Conservation (phyloP, 2,797 vertebrate genomes). For the Okamejei kenojei region DNA sequence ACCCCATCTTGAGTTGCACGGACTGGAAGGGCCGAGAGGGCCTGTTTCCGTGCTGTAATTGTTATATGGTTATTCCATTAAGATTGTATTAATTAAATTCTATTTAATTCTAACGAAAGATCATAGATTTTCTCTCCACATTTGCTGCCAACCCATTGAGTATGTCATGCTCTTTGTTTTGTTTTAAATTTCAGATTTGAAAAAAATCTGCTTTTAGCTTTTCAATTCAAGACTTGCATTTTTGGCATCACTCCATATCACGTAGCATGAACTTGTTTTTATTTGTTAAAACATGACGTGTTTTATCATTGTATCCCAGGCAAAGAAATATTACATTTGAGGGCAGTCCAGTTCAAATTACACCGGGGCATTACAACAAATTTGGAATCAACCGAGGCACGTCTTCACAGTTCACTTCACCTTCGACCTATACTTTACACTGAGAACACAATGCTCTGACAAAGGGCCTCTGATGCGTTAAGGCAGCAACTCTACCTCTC, state of each 20-base stretch:
- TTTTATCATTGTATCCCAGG: background rate
- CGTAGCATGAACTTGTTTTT: background rate
- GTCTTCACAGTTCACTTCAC: background rate
- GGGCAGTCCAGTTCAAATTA: background rate
- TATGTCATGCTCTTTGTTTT: too few species aligned
- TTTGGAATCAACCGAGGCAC: background rate
- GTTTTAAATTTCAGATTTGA: too few species aligned
- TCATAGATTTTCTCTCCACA: too few species aligned
- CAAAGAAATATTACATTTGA: constrained; percentile 18
- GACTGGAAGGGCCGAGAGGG: too few species aligned
- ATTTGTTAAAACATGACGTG: background rate
- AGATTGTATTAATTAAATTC: background rate
- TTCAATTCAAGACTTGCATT: too few species aligned
- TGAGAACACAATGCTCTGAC: background rate
- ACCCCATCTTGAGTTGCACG: background rate
- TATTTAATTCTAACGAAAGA: background rate
- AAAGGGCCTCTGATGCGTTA: too few species aligned
- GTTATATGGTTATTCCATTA: too few species aligned
- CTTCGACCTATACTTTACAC: background rate
- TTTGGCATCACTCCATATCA: background rate
- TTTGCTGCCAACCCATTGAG: too few species aligned
- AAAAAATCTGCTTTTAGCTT: too few species aligned
- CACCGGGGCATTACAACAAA: background rate
- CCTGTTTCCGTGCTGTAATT: too few species aligned
- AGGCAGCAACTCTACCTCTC: too few species aligned